A percentile compares a stretch with the other conserved stretches of the same genome.
These are phyloP conservation scores for Amiota minor DNA, from an alignment of 2,888 invertebrate species.

Conservation along the genomic window DNA sequence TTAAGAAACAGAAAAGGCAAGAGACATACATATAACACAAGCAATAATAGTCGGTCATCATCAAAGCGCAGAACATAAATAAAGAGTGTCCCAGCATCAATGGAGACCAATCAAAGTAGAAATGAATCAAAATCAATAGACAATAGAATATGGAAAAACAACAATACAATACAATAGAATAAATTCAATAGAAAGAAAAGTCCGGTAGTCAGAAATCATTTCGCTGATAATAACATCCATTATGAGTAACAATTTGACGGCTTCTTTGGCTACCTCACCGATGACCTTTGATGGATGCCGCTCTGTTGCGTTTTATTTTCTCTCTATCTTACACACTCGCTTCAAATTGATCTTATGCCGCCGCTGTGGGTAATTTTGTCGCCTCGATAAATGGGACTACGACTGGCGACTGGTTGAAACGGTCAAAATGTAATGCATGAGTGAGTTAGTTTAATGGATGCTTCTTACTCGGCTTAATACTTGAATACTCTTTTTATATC, in stretches of 20 bases:
- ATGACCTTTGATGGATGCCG: constrained; percentile 58
- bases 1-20: background rate
- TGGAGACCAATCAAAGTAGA: background rate
- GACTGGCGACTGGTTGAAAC: constrained; percentile 19
- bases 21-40: background rate
- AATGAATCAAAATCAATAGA: constrained; percentile 13
- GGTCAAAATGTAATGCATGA: constrained; percentile 50
- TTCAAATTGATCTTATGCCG: too few species aligned
- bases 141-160: constrained; percentile 12
- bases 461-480: background rate
- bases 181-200: constrained; percentile 43
- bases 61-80: constrained; percentile 50
- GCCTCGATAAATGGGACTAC: constrained; percentile 29
- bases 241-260: constrained; percentile 70
- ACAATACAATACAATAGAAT: constrained; percentile 6
- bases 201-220: constrained; percentile 69
- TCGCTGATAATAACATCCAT: constrained; percentile 69
- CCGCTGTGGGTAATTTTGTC: constrained; percentile 62
- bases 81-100: constrained; percentile 17
- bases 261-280: constrained; percentile 64
- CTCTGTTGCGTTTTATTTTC: constrained; percentile 19
- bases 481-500: background rate
- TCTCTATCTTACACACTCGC: too few species aligned
- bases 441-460: constrained; percentile 60
- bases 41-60: constrained; percentile 45